These are phyloP conservation scores for Euspilapteryx auroguttella DNA, from an alignment of 2,888 invertebrate species.

Conservation along the genomic window DNA sequence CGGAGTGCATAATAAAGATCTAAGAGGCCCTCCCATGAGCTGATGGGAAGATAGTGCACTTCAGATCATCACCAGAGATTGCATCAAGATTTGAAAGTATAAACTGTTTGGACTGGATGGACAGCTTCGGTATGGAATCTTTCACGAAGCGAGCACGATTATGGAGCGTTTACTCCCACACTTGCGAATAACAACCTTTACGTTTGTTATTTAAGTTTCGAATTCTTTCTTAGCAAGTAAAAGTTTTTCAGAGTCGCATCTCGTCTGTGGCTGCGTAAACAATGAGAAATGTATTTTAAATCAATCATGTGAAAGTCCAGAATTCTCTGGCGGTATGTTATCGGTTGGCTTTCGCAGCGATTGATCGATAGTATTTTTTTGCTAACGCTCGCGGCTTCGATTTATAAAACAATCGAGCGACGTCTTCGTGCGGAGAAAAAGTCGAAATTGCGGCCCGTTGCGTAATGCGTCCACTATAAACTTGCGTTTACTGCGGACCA, in stretches of 20 bases:
- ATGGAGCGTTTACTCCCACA: conserved; percentile 25
- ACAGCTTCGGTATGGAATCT: conserved; percentile 54
- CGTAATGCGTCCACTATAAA: conserved; percentile 23
- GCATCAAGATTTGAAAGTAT: conserved; percentile 55
- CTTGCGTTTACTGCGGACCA: too few relatives aligned
- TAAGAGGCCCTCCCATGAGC: conserved; percentile 44
- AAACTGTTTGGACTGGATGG: conserved; percentile 61
- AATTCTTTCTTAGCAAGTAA: too few relatives aligned
- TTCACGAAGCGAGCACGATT: conserved; percentile 47
- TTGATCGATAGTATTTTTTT: conserved; percentile 62
- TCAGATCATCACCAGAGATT: conserved; percentile 57
- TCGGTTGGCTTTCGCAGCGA: conserved; percentile 52
- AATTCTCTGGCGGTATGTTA: conserved; percentile 18
- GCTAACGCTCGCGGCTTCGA: conserved; percentile 30
- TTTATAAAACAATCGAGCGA: conserved; percentile 60
- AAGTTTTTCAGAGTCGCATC: too few relatives aligned
- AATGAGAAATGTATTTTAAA: conserved; percentile 16
- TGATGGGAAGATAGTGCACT: conserved; percentile 41
- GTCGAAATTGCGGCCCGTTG: conserved; percentile 11
- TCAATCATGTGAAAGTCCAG: conserved; percentile 13
- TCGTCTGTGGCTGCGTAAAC: too few relatives aligned
- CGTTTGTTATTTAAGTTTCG: too few relatives aligned
- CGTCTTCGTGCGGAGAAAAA: conserved; percentile 7
- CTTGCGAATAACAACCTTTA: too few relatives aligned
- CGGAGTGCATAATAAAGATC: conserved; percentile 43